A percentile compares a stretch with the other conserved stretches of the same genome.
Evolutionary conservation across 1,140 invertebrate species (phyloP).

Genomic region (Euura lappo): DNA sequence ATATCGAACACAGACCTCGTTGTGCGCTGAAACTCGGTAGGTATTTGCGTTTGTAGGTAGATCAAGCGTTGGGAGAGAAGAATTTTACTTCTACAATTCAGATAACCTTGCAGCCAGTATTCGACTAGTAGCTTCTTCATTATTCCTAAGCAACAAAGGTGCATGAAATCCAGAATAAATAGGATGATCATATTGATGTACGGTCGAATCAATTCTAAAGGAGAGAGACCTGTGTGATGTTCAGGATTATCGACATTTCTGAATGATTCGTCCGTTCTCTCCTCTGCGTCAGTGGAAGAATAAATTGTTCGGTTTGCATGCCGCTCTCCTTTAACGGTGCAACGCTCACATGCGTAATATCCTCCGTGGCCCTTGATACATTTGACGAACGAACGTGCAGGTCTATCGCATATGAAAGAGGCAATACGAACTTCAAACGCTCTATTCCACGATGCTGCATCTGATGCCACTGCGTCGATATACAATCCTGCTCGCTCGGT

Average conservation of each 20-base stretch:
- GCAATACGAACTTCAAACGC: background rate
- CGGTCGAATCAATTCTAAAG: slow-evolving; percentile 11
- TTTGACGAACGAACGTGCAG: slow-evolving; percentile 25
- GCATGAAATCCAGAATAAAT: slow-evolving; percentile 20
- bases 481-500: too few relatives aligned
- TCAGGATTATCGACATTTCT: slow-evolving; percentile 12
- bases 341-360: slow-evolving; percentile 21
- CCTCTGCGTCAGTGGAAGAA: slow-evolving; percentile 14
- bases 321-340: slow-evolving; percentile 11
- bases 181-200: slow-evolving; percentile 3
- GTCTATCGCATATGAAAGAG: slow-evolving; percentile 18
- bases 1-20: slow-evolving; percentile 20
- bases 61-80: slow-evolving; percentile 22
- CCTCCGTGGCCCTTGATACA: slow-evolving; percentile 21
- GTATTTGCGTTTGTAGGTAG: slow-evolving; percentile 18
- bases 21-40: slow-evolving; percentile 28
- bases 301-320: background rate
- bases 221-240: slow-evolving; percentile 11
- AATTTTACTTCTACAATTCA: slow-evolving; percentile 14
- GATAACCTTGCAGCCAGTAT: too few relatives aligned
- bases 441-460: too few relatives aligned
- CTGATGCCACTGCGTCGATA: too few relatives aligned
- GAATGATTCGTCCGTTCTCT: slow-evolving; percentile 15
- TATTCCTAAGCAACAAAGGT: background rate
- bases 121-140: too few relatives aligned